Conservation (phyloP, 53 echinoderm and acorn worm species). For the Actinopyga echinites region DNA sequence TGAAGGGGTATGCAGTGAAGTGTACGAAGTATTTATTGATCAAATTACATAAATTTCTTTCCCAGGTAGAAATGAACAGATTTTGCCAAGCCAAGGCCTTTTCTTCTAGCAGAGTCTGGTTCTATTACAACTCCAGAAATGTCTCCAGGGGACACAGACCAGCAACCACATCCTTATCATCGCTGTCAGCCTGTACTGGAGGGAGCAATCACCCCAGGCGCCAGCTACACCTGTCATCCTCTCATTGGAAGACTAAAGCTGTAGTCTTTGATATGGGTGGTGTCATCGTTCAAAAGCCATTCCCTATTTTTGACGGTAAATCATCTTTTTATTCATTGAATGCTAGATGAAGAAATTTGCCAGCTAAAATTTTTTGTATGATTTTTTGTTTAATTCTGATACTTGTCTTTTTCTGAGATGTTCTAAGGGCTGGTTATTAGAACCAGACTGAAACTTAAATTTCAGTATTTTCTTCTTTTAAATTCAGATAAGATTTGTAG, state of each 20-base stretch:
- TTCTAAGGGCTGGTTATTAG: too few species aligned
- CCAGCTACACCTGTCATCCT: background rate
- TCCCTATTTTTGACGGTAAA: constrained; percentile 78
- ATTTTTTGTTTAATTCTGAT: too few species aligned
- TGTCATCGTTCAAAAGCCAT: constrained; percentile 79
- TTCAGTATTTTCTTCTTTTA: too few species aligned
- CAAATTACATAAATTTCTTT: too few species aligned
- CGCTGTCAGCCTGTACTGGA: background rate
- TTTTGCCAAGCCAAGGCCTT: background rate
- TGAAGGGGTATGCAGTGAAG: too few species aligned
- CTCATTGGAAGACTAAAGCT: constrained; percentile 51
- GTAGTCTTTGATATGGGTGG: constrained; percentile 98
- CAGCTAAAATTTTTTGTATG: too few species aligned
- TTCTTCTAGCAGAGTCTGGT: background rate
- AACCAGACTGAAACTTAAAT: too few species aligned
- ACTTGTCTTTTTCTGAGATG: too few species aligned
- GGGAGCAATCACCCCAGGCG: background rate
- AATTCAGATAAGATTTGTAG: too few species aligned
- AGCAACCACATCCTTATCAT: background rate
- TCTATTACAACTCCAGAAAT: background rate
- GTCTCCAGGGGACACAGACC: too few species aligned
- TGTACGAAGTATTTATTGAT: too few species aligned
- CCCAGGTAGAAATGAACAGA: constrained; percentile 16
- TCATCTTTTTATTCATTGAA: background rate
- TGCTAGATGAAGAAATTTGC: too few species aligned